Evolutionary conservation across 2,797 vertebrate genomes (phyloP).

Genomic region (Erpetoichthys calabaricus): DNA sequence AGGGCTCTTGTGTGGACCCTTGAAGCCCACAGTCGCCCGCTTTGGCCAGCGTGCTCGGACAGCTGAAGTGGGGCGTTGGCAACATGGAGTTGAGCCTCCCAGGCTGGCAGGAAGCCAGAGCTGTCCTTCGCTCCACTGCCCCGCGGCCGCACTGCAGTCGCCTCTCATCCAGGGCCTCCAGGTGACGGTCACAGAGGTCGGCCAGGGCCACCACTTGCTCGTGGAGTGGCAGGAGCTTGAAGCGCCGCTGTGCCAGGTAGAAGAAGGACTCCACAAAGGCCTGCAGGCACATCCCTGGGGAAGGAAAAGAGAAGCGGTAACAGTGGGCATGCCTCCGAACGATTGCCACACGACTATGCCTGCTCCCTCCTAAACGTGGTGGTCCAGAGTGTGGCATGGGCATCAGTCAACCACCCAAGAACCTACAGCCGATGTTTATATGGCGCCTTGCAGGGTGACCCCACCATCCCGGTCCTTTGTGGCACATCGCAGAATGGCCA

Average conservation of each 20-base stretch:
- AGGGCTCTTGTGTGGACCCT: constrained; percentile 31
- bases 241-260: constrained; percentile 68
- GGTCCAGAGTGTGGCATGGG: too few species aligned
- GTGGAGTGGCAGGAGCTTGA: constrained; percentile 52
- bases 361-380: too few species aligned
- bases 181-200: constrained; percentile 67
- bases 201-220: constrained; percentile 65
- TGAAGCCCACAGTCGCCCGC: constrained; percentile 26
- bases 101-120: neutral
- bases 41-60: constrained; percentile 17
- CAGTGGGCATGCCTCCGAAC: too few species aligned
- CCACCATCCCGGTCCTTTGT: too few species aligned
- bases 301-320: neutral
- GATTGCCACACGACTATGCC: too few species aligned
- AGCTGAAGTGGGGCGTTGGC: constrained; percentile 18
- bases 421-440: too few species aligned
- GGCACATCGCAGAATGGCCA: too few species aligned
- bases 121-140: accelerated
- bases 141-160: constrained; percentile 46
- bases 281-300: constrained; percentile 82
- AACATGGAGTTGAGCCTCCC: constrained; percentile 11
- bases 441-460: too few species aligned
- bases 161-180: constrained; percentile 56
- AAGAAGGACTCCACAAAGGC: constrained; percentile 85
- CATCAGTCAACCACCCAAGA: too few species aligned